A percentile compares a stretch with the other conserved stretches of the same genome.
Evolutionary conservation across 1,140 invertebrate genomes (phyloP).

Genomic region (Drosophila watanabei): DNA sequence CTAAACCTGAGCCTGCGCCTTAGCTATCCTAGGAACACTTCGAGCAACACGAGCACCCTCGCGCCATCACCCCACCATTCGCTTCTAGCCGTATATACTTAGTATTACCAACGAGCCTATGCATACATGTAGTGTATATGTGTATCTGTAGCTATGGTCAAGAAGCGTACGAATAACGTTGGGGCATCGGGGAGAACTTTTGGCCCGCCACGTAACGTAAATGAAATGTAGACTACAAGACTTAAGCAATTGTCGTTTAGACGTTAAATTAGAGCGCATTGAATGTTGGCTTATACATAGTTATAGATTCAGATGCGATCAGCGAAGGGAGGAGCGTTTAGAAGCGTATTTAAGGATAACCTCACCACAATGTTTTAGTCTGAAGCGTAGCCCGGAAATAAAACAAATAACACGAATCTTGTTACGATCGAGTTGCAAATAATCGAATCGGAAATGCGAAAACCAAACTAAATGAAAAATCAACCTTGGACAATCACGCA

Average conservation of each 20-base stretch:
- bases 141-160: conserved; percentile 36
- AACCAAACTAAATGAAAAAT: conserved; percentile 44
- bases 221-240: conserved; percentile 84
- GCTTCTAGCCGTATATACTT: conserved; percentile 18
- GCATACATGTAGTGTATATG: conserved; percentile 13
- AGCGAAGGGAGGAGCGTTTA: conserved; percentile 42
- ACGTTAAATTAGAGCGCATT: conserved; percentile 85
- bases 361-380: conserved; percentile 59
- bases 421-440: conserved; percentile 33
- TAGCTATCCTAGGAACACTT: conserved; percentile 33
- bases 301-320: conserved; percentile 50
- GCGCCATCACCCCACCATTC: conserved; percentile 29
- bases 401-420: conserved; percentile 28
- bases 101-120: conserved; percentile 14
- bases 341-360: conserved; percentile 46
- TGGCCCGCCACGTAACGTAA: conserved; percentile 39
- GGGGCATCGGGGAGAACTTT: background rate
- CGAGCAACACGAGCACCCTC: conserved; percentile 2
- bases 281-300: conserved; percentile 80
- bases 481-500: conserved; percentile 79
- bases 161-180: background rate
- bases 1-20: conserved; percentile 41
- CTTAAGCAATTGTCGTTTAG: conserved; percentile 85
- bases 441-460: conserved; percentile 34
- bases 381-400: conserved; percentile 54